Base-by-base conservation (phyloP, 2,888 invertebrate genomes). In the Cordilura impudica region DNA sequence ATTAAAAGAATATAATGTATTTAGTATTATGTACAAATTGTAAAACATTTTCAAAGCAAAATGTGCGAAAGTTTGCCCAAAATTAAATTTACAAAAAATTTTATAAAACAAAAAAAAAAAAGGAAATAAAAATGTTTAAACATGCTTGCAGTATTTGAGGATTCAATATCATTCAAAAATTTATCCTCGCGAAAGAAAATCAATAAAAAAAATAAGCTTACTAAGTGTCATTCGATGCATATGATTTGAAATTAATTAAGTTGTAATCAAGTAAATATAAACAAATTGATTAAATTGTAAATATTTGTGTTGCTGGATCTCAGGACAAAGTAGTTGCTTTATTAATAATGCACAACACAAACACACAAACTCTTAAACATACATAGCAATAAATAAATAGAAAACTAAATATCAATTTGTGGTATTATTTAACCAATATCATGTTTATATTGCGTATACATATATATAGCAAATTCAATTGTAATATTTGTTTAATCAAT, bases 61-160 rank as follows among this genome's bases (percentile, higher is more conserved):
- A 75, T 78, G 75, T 81, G 83, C 79, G 82, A 83, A 83, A 82
- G 78, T 83, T 82, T 83, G 83, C 82, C 82, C 47, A 49, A 67
- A 75, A 54, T 53, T 53, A 18, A 58, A 65, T 35, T 61, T 61
- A 43, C 3, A 65, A 51, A 23, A 14, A 45, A 47, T n/a, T 26
- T 26, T 39, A 61, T 10, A 45, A 35, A 18, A 35, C 71, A 18
- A 31, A 70, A 35, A 23, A 1, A 78, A 61, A 47, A 12, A 29
- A 45, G 43, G 8, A 39, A 60, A 74, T 60, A 29, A 45, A 18
- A 56, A 19, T 29, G 7, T 5, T 26, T 21, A 23, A 31, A 49
- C 75, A 81, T 81, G 76, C 79, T 39, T 29, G 2, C 18, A 35
- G 35, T n/a, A 39, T 4, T 12, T 4, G 4, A 26, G 26, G 26